phyloP scores from a whole-genome alignment of 2,888 invertebrate genomes.

The Isoperla grammatica region DNA sequence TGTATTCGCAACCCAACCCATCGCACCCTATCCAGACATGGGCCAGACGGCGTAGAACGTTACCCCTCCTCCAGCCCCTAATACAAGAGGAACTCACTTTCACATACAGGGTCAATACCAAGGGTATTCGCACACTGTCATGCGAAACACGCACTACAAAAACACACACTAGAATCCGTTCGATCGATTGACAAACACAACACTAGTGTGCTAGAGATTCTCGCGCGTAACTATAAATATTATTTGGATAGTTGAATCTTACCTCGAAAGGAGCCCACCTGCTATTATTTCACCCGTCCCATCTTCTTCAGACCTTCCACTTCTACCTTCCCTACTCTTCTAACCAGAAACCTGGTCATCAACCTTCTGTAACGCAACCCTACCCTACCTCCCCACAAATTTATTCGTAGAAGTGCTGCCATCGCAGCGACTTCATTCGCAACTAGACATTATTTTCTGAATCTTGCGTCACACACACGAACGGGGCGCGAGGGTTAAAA shows the following conservation, averaged over 20 bases:
- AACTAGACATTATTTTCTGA: constrained; percentile 2
- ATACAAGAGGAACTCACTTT: background rate
- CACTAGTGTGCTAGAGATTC: background rate
- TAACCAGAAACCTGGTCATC: constrained; percentile 31
- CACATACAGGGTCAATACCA: constrained; percentile 6
- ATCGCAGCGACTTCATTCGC: constrained; percentile 14
- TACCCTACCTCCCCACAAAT: constrained; percentile 10
- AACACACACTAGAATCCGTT: background rate
- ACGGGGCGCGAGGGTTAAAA: too few relatives aligned
- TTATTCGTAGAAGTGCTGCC: constrained; percentile 8
- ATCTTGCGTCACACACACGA: too few relatives aligned
- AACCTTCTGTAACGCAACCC: constrained; percentile 18
- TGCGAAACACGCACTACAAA: background rate
- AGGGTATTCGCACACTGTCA: background rate
- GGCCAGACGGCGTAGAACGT: constrained; percentile 3
- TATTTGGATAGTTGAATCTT: constrained; percentile 16
- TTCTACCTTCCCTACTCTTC: constrained; percentile 31
- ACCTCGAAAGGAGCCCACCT: constrained; percentile 23
- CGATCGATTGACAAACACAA: background rate
- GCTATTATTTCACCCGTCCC: constrained; percentile 15
- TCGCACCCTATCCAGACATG: background rate
- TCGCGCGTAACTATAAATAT: background rate
- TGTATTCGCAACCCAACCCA: constrained; percentile 4
- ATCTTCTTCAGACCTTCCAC: constrained; percentile 22
- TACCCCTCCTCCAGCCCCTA: constrained; percentile 1